Base-by-base conservation (phyloP, 2,888 invertebrate genomes). In the Adineta ricciae region DNA sequence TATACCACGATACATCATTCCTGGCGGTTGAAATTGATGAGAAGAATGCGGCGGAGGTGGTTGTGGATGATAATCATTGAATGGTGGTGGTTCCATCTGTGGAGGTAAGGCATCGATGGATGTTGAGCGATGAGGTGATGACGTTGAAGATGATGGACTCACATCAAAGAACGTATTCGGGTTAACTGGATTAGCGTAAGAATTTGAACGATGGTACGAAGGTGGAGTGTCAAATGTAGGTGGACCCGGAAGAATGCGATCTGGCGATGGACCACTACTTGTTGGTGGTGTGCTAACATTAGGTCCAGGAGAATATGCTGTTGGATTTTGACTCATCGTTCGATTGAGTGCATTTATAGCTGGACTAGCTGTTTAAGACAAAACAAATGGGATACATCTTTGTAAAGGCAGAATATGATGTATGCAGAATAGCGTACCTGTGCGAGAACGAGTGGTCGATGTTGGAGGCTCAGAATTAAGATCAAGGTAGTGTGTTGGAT, bases 111-210 rank as follows among this genome's bases (percentile, higher is more conserved):
- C 14, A 78, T 78, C 78, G 19, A 78, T 38, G 38, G 78, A 78
- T 78, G 78, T 41, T 78, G 78, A 78, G 11, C 78, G 78, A 78
- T 78, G 78, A n/a, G 78, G 78, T 41, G 78, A 78, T 78, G 78
- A 78, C 3, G 78, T 41, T n/a, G 78, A 78, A 24, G 78, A 78
- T 41, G 78, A 41, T 78, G 78, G 78, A 78, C 41, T 78, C 21
- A 78, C n/a, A 78, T 78, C 78, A 14, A 78, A 78, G 41, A 78
- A 78, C 11, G 78, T 78, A 78, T 78, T 78, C 24, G 41, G 38
- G n/a, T 78, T 78, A n/a, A n/a, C 41, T 9, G 38, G 38, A 41
- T 41, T 78, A 3, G 8, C 24, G 14, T 41, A 78, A 24, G 78
- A 78, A 41, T 78, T 78, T 11, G 78, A 78, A n/a, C 78, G 78